A percentile compares a stretch with the other conserved stretches of the same genome.
phyloP scores from a whole-genome alignment of 2,888 invertebrate genomes.

The Dioctria rufipes region DNA sequence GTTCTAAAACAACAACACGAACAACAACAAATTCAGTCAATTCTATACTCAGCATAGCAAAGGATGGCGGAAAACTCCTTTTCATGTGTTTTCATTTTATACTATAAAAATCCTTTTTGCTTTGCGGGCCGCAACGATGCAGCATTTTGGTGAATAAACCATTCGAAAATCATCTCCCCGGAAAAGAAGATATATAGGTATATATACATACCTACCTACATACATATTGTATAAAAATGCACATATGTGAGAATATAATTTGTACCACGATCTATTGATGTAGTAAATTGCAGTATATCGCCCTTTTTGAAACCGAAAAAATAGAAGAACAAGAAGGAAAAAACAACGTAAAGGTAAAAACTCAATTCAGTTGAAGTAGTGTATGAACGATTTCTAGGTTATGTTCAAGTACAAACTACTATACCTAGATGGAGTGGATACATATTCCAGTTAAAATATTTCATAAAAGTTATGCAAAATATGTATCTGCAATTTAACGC shows the following conservation, averaged over 20 bases:
- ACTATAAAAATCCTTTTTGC: not conserved
- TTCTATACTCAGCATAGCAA: not conserved
- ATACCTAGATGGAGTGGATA: not conserved
- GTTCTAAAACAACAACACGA: not conserved
- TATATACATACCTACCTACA: not conserved
- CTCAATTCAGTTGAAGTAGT: not conserved
- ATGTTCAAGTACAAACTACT: constrained; percentile 23
- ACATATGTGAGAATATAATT: not conserved
- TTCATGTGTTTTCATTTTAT: constrained; percentile 24
- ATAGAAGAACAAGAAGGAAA: too few relatives aligned
- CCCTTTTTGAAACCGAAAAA: not conserved
- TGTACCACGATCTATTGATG: constrained; percentile 13
- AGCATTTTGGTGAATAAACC: constrained; percentile 23
- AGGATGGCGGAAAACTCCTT: constrained; percentile 19
- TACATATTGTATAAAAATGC: too few relatives aligned
- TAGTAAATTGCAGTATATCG: constrained; percentile 13
- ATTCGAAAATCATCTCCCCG: not conserved
- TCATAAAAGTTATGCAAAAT: constrained; percentile 3
- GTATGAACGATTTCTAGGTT: constrained; percentile 35
- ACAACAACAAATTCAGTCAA: constrained; percentile 10
- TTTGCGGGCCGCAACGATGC: constrained; percentile 8
- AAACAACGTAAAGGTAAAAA: not conserved
- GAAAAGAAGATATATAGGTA: not conserved
- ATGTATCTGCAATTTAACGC: not conserved
- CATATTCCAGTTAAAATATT: not conserved